Base-by-base conservation (phyloP, 2,888 invertebrate genomes). In the Habroteleia sp. region DNA sequence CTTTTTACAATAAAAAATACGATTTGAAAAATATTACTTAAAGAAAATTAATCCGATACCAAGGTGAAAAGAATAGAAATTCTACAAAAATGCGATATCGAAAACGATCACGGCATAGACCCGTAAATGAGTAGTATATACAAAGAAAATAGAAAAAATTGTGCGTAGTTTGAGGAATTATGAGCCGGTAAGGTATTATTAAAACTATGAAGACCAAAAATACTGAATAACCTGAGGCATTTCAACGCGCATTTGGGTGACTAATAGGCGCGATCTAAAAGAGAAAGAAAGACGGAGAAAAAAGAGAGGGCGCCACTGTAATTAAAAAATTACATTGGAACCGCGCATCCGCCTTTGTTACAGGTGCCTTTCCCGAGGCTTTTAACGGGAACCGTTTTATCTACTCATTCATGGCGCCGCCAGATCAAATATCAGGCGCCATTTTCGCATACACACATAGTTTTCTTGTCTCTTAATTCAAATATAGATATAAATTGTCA, bases 271-370 rank as follows among this genome's bases (percentile, higher is more conserved):
- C 48, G 56, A 65, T 60, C 37, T 27, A n/a, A n/a, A n/a, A n/a
- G n/a, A n/a, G n/a, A n/a, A n/a, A n/a, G n/a, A n/a, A n/a, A n/a
- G n/a, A n/a, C n/a, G n/a, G n/a, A n/a, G n/a, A n/a, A n/a, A n/a
- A n/a, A n/a, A n/a, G 11, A 33, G 69, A 58, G 44, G 35, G 66
- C 35, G 60, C 79, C 80, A 71, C 63, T 78, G 83, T 85, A 86
- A 87, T 87, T 86, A 87, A 86, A 87, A 86, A 87, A 86, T 84
- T 85, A 85, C 81, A 83, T 83, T 80, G 81, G 74, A 79, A 78
- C 76, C 71, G 48, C 74, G 66, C 74, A 74, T 79, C 78, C 66
- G 65, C 74, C 76, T 75, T 78, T 77, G 77, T 80, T 79, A 76
- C 77, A 69, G 72, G 75, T 69, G 77, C 73, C 68, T 63, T 14